These are phyloP conservation scores for Sebastes diaconus DNA, from an alignment of 2,797 vertebrate genomes.

Conservation along the genomic window DNA sequence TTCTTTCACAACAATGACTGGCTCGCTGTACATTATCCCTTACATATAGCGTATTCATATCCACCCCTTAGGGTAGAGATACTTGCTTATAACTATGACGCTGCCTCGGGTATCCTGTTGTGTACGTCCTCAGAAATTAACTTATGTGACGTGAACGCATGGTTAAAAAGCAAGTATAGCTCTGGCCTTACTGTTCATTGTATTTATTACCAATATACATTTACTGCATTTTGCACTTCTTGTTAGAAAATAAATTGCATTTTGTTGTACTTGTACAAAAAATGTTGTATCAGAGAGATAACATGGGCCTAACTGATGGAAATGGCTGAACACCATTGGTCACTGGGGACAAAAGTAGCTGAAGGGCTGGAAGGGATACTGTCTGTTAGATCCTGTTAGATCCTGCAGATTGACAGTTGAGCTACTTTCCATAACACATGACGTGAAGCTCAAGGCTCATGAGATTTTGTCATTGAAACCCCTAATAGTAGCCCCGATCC, in stretches of 20 bases:
- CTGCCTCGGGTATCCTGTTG: too few relatives aligned
- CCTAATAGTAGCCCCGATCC: not conserved
- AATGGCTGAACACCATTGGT: not conserved
- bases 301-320: not conserved
- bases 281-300: not conserved
- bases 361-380: not conserved
- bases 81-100: not conserved
- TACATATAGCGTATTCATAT: not conserved
- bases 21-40: too few relatives aligned
- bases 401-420: not conserved
- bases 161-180: too few relatives aligned
- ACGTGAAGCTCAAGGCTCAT: not conserved
- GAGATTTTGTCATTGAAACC: not conserved
- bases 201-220: not conserved
- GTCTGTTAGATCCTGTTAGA: not conserved
- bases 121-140: too few relatives aligned
- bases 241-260: not conserved
- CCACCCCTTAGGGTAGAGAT: not conserved
- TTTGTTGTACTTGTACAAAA: not conserved
- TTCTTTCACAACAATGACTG: too few relatives aligned
- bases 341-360: not conserved
- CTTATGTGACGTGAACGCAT: too few relatives aligned
- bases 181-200: too few relatives aligned
- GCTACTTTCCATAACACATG: not conserved
- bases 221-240: not conserved